Percentiles rank a stretch among this genome's conserved stretches.
Evolutionary conservation across 2,797 vertebrate species (phyloP).

Genomic region (Gymnothorax javanicus): DNA sequence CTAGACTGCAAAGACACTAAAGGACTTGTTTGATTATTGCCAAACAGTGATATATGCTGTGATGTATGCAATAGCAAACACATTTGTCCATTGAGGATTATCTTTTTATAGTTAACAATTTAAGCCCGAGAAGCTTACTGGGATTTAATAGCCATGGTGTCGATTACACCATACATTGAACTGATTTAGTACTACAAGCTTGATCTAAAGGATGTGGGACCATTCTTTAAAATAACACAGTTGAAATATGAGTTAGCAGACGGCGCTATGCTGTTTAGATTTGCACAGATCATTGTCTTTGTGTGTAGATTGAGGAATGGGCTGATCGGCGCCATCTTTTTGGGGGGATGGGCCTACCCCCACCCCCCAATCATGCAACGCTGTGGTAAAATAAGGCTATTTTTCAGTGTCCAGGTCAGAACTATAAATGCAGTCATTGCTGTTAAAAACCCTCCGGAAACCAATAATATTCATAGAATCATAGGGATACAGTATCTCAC

Average conservation of each 20-base stretch:
- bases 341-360: no score
- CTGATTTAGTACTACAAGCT: slow-evolving; percentile 42
- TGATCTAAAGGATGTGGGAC: slow-evolving; percentile 22
- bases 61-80: slow-evolving; percentile 60
- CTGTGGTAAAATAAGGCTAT: no score
- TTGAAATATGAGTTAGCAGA: slow-evolving; percentile 33
- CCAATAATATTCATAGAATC: no score
- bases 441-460: no score
- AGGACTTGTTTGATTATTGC: slow-evolving; percentile 52
- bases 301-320: background rate
- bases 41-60: slow-evolving; percentile 57
- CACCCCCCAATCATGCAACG: no score
- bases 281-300: background rate
- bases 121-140: slow-evolving; percentile 51
- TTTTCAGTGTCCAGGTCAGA: no score
- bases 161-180: slow-evolving; percentile 57
- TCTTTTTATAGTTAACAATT: slow-evolving; percentile 52
- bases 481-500: no score
- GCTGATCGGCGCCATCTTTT: background rate
- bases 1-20: slow-evolving; percentile 46
- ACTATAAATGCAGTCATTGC: no score
- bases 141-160: slow-evolving; percentile 50
- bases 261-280: background rate
- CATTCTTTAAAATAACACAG: slow-evolving; percentile 40
- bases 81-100: slow-evolving; percentile 50